These are phyloP conservation scores for Channa argus DNA, from an alignment of 2,113 vertebrate species.

Conservation along the genomic window DNA sequence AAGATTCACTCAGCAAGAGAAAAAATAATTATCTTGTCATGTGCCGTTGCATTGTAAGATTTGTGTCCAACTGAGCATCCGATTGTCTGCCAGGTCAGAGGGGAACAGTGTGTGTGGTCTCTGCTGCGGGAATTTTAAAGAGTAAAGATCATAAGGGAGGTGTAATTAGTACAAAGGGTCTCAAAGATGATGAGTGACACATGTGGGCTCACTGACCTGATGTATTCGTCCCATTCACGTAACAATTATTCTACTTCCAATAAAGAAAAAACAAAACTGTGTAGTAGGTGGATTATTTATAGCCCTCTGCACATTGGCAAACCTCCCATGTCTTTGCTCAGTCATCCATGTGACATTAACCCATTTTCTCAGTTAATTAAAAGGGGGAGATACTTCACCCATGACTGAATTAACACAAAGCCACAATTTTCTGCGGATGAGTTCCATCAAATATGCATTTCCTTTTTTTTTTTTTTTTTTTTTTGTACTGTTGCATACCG, in stretches of 20 bases:
- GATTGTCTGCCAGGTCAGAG: constrained; percentile 42
- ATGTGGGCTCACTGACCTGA: not conserved
- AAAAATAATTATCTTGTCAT: constrained; percentile 61
- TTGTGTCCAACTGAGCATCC: constrained; percentile 34
- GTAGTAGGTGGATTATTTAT: not conserved
- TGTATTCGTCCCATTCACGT: no score
- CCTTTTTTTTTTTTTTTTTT: constrained; percentile 20
- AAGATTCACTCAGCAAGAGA: constrained; percentile 40
- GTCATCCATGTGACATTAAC: constrained; percentile 67
- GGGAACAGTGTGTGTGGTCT: constrained; percentile 54
- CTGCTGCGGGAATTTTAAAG: not conserved
- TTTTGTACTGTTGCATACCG: not conserved
- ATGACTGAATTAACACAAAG: constrained; percentile 66
- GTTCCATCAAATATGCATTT: constrained; percentile 47
- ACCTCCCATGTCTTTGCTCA: constrained; percentile 34
- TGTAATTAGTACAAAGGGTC: not conserved
- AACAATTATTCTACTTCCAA: no score
- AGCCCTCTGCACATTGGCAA: not conserved
- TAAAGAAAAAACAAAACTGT: no score
- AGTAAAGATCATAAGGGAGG: not conserved
- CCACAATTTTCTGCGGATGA: constrained; percentile 33
- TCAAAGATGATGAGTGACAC: not conserved
- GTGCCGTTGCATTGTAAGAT: constrained; percentile 8
- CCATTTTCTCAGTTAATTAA: constrained; percentile 63
- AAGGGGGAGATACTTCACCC: constrained; percentile 52